Percentiles rank a stretch among this genome's conserved stretches.
Conservation (phyloP, 2,797 vertebrate species). For the Peromyscus attwateri region DNA sequence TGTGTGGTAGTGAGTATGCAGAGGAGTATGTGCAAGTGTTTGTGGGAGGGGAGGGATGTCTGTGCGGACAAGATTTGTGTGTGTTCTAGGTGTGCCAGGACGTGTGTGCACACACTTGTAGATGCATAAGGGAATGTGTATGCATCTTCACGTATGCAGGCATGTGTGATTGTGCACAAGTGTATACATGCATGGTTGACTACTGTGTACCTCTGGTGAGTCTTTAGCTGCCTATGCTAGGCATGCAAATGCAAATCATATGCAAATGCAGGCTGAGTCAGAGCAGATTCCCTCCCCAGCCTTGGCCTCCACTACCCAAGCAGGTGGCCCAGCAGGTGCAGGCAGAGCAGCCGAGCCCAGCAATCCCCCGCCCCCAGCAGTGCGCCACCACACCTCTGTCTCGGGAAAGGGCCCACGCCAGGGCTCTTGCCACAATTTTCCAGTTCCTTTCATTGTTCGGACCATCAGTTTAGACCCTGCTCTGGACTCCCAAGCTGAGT, state of each 20-base stretch:
- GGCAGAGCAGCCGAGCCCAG: constrained; percentile 12
- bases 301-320: constrained; percentile 47
- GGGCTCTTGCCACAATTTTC: constrained; percentile 50
- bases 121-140: not conserved
- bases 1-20: not conserved
- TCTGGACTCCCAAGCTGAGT: constrained; percentile 12
- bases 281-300: constrained; percentile 56
- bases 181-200: not conserved
- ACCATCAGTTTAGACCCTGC: constrained; percentile 58
- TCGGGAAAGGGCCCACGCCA: constrained; percentile 8
- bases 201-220: not conserved
- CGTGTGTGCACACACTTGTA: not conserved
- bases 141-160: not conserved
- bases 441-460: constrained; percentile 59
- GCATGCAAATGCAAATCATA: constrained; percentile 74
- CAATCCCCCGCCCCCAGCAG: not conserved
- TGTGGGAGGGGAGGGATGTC: not conserved
- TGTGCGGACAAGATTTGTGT: not conserved
- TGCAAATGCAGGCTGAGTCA: constrained; percentile 68
- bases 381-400: not conserved
- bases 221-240: constrained; percentile 15
- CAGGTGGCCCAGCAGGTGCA: constrained; percentile 73
- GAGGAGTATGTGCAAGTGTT: not conserved
- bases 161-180: no score
- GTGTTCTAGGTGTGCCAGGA: not conserved